Evolutionary conservation across 2,888 invertebrate genomes (phyloP).

Genomic region (Amphipyra tragopoginis): DNA sequence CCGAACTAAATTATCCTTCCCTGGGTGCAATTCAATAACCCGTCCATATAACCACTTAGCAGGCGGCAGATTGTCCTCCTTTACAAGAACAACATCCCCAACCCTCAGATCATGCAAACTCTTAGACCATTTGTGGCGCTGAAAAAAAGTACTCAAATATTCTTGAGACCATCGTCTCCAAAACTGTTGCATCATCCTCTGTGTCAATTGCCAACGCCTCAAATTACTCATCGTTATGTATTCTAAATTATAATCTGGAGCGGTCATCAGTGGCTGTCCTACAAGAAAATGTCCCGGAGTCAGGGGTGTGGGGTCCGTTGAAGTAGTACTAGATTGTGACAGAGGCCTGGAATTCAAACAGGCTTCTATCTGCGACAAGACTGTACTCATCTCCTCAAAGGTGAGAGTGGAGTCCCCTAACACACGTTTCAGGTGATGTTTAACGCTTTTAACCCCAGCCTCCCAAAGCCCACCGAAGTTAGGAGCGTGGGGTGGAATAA

Average conservation of each 20-base stretch:
- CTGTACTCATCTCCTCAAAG: constrained; percentile 6
- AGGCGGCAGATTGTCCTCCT: constrained; percentile 6
- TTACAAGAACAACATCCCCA: constrained; percentile 2
- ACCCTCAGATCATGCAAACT: not conserved
- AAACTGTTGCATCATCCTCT: not conserved
- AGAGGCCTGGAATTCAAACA: constrained; percentile 3
- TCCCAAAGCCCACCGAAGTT: not conserved
- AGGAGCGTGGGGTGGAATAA: not conserved
- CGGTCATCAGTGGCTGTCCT: not conserved
- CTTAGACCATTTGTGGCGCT: constrained; percentile 1
- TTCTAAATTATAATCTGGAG: constrained; percentile 6
- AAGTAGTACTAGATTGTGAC: no score
- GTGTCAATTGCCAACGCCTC: not conserved
- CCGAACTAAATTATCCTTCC: not conserved
- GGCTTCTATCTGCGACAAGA: constrained; percentile 7
- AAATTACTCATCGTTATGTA: not conserved
- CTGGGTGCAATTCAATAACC: not conserved
- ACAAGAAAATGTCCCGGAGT: constrained; percentile 4
- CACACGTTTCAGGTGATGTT: not conserved
- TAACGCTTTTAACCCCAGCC: not conserved
- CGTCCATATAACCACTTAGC: not conserved
- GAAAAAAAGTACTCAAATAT: not conserved
- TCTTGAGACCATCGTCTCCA: constrained; percentile 3
- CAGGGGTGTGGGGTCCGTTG: no score
- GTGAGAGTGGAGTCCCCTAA: not conserved